Base-by-base conservation (phyloP, 2,888 invertebrate species). In the Aquatica leii region DNA sequence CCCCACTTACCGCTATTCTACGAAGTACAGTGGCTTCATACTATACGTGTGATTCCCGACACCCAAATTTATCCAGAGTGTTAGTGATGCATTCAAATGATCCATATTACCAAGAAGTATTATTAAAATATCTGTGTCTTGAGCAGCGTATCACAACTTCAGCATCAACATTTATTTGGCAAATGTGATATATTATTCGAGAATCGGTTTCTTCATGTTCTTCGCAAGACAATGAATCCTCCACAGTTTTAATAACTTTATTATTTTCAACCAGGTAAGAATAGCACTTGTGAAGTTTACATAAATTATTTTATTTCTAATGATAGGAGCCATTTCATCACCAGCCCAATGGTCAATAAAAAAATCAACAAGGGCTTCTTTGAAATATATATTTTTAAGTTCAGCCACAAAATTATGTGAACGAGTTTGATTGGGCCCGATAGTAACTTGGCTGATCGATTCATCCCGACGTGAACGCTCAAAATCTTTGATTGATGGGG, bases 381-480 rank as follows among this genome's bases (percentile, higher is more conserved):
- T 74, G 57, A 74, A 75, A 34, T 70, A 18, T 0, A 50, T 61
- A 65, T 70, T 74, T 62, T 68, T 72, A 15, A 74, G 46, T 52
- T 69, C 71, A 65, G 71, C 71, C 21, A 17, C 6, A 21, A 73
- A 73, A 66, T 75, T 72, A n/a, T 31, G 51, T 37, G 70, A 70
- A 60, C 70, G 17, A 41, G 64, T 62, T 72, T 75, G 77, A 35
- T 74, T 72, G 20, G 73, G 70, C 2, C 67, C 73, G 64, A 68
- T 50, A 50, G 74, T 74, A n/a, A 31, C 65, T 58, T 35, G 40
- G 3, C 12, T 12, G 37, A 51, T 54, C 18, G 46, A 55, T 54
- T 59, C 58, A 46, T 51, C 34, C 58, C 34, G 34, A 6, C 9
- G 34, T 5, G 34, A 31, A 40, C 14, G 40, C n/a, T 40, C 40